Percentiles rank a stretch among this genome's conserved stretches.
phyloP scores from a whole-genome alignment of 2,888 invertebrate genomes.

The Epirrhoe alternata region DNA sequence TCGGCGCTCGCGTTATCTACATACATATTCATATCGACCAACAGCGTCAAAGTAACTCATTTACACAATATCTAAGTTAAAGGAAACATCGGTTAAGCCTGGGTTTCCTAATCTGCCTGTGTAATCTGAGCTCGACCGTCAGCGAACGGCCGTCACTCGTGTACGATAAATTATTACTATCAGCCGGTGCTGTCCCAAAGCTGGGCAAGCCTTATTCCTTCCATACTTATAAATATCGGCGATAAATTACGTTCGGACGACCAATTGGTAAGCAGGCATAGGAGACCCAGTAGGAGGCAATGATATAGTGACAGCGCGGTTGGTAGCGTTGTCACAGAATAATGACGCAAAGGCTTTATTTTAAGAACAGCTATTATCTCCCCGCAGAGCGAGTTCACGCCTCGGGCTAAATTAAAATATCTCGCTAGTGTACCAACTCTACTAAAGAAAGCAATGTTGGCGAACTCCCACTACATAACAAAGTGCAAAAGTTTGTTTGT shows the following conservation, averaged over 20 bases:
- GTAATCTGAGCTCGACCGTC: not conserved
- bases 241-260: not conserved
- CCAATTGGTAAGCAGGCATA: not conserved
- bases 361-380: slow-evolving; percentile 74
- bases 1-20: slow-evolving; percentile 34
- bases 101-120: not conserved
- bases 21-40: slow-evolving; percentile 43
- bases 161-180: not conserved
- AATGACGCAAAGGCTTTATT: slow-evolving; percentile 74
- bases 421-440: slow-evolving; percentile 52
- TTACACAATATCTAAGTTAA: slow-evolving; percentile 46
- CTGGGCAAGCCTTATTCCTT: too few relatives aligned
- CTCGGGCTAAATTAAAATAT: slow-evolving; percentile 69
- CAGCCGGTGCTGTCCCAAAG: too few relatives aligned
- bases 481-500: slow-evolving; percentile 32
- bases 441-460: slow-evolving; percentile 52
- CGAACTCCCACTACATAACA: slow-evolving; percentile 42
- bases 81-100: slow-evolving; percentile 33
- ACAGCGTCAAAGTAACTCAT: slow-evolving; percentile 42
- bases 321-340: slow-evolving; percentile 55
- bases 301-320: slow-evolving; percentile 34
- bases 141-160: not conserved
- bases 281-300: not conserved
- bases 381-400: slow-evolving; percentile 61
- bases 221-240: not conserved